Evolutionary conservation across 1,140 invertebrate species (phyloP).

Genomic region (Oryctes rhinoceros): DNA sequence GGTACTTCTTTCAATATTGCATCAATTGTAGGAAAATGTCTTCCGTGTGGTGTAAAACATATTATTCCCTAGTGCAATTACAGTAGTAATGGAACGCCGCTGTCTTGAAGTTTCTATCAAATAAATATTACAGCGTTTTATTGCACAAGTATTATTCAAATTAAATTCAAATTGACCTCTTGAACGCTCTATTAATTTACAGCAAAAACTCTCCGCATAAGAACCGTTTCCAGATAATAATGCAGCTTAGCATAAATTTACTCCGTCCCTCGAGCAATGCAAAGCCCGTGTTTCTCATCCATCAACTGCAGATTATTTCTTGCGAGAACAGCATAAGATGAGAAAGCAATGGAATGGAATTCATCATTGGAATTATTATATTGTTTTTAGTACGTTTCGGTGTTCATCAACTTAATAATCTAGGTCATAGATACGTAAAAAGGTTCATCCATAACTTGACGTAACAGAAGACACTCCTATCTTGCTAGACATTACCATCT

Average conservation of each 20-base stretch:
- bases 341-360: not conserved
- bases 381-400: not conserved
- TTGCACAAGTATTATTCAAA: conserved; percentile 23
- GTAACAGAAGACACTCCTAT: no score
- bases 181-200: conserved; percentile 25
- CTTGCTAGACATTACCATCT: no score
- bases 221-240: conserved; percentile 12
- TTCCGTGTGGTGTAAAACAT: no score
- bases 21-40: no score
- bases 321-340: conserved; percentile 10
- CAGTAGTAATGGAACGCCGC: no score
- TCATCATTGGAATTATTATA: not conserved
- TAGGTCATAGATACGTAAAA: no score
- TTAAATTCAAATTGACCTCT: conserved; percentile 9
- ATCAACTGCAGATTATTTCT: conserved; percentile 30
- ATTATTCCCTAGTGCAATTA: no score
- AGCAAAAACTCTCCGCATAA: conserved; percentile 25
- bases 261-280: not conserved
- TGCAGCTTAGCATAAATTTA: conserved; percentile 28
- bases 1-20: no score
- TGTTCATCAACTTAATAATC: no score
- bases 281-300: conserved; percentile 7
- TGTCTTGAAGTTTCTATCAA: not conserved
- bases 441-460: no score
- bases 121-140: conserved; percentile 11